phyloP scores from a whole-genome alignment of 2,888 invertebrate genomes.

The Harpalus rufipes region DNA sequence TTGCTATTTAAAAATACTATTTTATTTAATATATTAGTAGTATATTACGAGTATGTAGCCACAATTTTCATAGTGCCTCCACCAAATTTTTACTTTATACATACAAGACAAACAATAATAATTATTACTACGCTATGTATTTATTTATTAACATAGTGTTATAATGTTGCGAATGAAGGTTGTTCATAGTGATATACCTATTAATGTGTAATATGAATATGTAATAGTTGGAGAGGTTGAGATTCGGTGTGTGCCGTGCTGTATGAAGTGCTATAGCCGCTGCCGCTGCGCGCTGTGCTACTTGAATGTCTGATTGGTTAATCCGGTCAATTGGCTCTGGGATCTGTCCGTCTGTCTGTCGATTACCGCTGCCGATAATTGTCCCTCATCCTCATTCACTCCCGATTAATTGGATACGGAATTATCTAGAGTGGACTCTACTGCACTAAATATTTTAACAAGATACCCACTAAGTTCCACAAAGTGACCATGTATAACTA shows the following conservation, averaged over 20 bases:
- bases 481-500: neutral
- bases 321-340: conserved; percentile 30
- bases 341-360: conserved; percentile 32
- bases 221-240: neutral
- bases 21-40: too few species aligned
- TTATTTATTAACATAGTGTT: too few species aligned
- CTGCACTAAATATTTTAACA: conserved; percentile 15
- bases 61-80: too few species aligned
- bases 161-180: neutral
- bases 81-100: too few species aligned
- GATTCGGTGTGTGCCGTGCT: neutral
- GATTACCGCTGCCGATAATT: conserved; percentile 25
- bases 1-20: too few species aligned
- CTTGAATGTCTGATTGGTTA: conserved; percentile 43
- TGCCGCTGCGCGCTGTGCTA: neutral
- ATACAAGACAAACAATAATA: too few species aligned
- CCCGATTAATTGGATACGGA: conserved; percentile 28
- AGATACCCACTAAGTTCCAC: neutral
- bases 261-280: neutral
- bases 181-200: neutral
- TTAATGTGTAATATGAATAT: conserved; percentile 12
- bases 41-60: too few species aligned
- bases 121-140: too few species aligned
- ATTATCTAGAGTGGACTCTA: conserved; percentile 11
- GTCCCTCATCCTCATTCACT: conserved; percentile 25